Evolutionary conservation across 1,140 invertebrate species (phyloP).

Genomic region (Cryptotermes secundus): DNA sequence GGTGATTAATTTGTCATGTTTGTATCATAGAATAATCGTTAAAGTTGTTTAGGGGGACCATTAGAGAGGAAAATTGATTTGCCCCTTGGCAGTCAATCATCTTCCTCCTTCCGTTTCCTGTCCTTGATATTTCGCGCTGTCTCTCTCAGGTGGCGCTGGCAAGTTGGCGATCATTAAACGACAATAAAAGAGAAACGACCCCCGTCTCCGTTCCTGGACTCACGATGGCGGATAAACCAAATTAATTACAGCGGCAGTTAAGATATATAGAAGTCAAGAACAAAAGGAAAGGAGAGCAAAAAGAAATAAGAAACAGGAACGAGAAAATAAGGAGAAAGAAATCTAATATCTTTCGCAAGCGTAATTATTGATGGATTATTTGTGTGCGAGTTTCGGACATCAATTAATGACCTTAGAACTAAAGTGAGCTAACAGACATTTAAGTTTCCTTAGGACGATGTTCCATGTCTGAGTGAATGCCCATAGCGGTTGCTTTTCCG

Average conservation of each 20-base stretch:
- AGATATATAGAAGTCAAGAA: not conserved
- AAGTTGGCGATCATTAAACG: constrained; percentile 23
- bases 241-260: constrained; percentile 28
- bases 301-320: not conserved
- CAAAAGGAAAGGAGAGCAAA: not conserved
- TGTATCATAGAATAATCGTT: not conserved
- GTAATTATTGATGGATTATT: constrained; percentile 33
- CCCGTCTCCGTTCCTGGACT: not conserved
- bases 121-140: constrained; percentile 11
- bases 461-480: no score
- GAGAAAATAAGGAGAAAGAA: not conserved
- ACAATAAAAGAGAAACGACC: constrained; percentile 26
- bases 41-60: not conserved
- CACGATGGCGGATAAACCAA: not conserved
- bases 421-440: not conserved
- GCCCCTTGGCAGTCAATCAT: constrained; percentile 12
- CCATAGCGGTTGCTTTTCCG: no score
- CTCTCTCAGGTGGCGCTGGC: constrained; percentile 22
- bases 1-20: constrained; percentile 8
- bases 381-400: not conserved
- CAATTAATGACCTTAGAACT: not conserved
- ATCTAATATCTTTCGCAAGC: constrained; percentile 29
- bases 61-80: constrained; percentile 17
- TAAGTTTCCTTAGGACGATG: no score
- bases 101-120: not conserved